Percentiles rank a stretch among this genome's conserved stretches.
These are phyloP conservation scores for Phanerotoma sp. DNA, from an alignment of 2,888 invertebrate species.

Conservation along the genomic window DNA sequence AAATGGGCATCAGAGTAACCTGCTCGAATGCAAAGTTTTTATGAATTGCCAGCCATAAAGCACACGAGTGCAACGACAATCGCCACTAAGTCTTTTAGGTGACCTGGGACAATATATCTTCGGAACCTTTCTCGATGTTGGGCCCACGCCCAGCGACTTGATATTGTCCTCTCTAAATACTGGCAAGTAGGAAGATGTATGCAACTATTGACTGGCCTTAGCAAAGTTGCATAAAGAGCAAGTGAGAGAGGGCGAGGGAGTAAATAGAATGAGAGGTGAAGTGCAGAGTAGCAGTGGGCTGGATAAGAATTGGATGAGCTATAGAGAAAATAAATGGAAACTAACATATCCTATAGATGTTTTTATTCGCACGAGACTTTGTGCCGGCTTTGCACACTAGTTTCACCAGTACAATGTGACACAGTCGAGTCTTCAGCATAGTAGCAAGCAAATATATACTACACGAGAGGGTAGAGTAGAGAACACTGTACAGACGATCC, in stretches of 20 bases:
- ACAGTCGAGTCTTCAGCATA: neutral
- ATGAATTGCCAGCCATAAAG: constrained; percentile 1
- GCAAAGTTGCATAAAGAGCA: neutral
- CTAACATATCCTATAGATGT: constrained; percentile 12
- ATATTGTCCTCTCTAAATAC: neutral
- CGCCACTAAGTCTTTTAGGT: neutral
- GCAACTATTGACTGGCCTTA: too few species aligned
- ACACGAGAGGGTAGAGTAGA: neutral
- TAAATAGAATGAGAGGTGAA: too few species aligned
- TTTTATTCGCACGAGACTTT: constrained; percentile 1
- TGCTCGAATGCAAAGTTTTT: neutral
- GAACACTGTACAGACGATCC: neutral
- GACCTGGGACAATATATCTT: neutral
- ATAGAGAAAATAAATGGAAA: constrained; percentile 1
- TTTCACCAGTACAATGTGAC: neutral
- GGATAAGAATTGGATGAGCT: neutral
- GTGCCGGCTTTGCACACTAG: constrained; percentile 10
- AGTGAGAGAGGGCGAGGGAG: constrained; percentile 1
- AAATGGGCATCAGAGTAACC: neutral
- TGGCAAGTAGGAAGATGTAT: neutral
- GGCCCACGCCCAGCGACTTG: neutral
- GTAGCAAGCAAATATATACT: neutral
- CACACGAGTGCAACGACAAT: constrained; percentile 1
- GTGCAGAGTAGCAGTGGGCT: too few species aligned
- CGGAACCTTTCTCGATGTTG: neutral